Conservation (phyloP, 2,113 vertebrate species). For the Dendrocopos noguchii region DNA sequence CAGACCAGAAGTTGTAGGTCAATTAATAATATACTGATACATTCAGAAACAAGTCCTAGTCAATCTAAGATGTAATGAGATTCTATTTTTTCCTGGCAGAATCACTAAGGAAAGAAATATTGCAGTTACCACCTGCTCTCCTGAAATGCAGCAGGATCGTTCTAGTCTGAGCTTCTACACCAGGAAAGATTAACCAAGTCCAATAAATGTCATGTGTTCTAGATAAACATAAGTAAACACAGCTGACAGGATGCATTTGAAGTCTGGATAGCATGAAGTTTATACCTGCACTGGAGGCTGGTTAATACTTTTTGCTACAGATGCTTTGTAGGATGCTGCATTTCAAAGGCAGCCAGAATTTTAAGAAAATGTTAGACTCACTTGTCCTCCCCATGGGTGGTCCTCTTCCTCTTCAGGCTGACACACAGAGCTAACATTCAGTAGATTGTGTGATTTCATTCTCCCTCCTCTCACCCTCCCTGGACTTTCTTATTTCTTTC, state of each 20-base stretch:
- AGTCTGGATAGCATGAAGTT: background rate
- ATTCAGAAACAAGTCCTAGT: background rate
- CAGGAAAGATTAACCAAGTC: background rate
- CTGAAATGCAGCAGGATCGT: background rate
- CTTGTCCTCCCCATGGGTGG: conserved; percentile 41
- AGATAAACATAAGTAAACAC: background rate
- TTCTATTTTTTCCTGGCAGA: background rate
- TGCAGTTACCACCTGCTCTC: background rate
- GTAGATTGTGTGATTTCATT: background rate
- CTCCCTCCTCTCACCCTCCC: background rate
- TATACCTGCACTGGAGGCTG: background rate
- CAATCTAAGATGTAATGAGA: background rate
- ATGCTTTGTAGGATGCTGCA: background rate
- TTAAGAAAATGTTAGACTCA: conserved; percentile 5
- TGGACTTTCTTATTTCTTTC: background rate
- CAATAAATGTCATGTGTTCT: background rate
- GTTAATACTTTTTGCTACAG: background rate
- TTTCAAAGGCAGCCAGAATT: conserved; percentile 29
- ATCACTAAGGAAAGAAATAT: background rate
- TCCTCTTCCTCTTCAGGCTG: conserved; percentile 17
- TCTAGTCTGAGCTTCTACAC: background rate
- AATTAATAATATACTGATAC: background rate
- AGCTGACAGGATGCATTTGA: conserved; percentile 4
- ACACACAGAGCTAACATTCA: conserved; percentile 24
- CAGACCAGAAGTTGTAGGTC: no score